Base-by-base conservation (phyloP, 2,113 vertebrate species). In the Passerina amoena region DNA sequence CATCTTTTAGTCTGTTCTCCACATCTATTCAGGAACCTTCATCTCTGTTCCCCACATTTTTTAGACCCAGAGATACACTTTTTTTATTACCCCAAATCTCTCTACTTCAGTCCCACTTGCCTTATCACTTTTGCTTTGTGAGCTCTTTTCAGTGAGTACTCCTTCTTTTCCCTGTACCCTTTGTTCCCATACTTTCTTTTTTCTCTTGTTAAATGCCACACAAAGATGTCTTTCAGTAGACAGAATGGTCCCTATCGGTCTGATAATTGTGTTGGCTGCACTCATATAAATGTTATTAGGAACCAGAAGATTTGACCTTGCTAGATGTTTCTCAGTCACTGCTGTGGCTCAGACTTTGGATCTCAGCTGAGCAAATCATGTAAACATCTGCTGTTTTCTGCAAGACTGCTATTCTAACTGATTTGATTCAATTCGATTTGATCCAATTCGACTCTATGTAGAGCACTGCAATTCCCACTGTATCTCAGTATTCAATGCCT, bases 261-360 rank as follows among this genome's bases (percentile, higher is more conserved):
- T 89, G 61, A 68, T 84, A 82, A 95, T 87, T 92, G 20, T 87
- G 38, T 85, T 91, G 91, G 66, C 73, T 89, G 37, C 65, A 76
- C 48, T 97, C 86, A 84, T 92, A 92, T 79, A 94, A 93, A 81
- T 69, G 72, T 94, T 97, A 79, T 89, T 96, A 94, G 63, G 78
- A 94, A 95, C 86, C 40, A 87, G 81, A 96, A 97, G 91, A 96
- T 97, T 95, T 94, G 95, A 97, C 94, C 92, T 95, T 93, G 91
- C 78, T 96, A 95, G 80, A 86, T 97, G 60, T 93, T 97, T 96
- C 72, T 97, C 94, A 96, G 93, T 90, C 88, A 82, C 92, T 88
- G 59, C 88, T 93, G 96, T 95, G 86, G 85, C 90, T 97, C 91
- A 69, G 92, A 96, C 95, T 97, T 97, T 83, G 78, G 96, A 95